Base-by-base conservation (phyloP, 2,797 vertebrate species). In the Rhynchonycteris naso region DNA sequence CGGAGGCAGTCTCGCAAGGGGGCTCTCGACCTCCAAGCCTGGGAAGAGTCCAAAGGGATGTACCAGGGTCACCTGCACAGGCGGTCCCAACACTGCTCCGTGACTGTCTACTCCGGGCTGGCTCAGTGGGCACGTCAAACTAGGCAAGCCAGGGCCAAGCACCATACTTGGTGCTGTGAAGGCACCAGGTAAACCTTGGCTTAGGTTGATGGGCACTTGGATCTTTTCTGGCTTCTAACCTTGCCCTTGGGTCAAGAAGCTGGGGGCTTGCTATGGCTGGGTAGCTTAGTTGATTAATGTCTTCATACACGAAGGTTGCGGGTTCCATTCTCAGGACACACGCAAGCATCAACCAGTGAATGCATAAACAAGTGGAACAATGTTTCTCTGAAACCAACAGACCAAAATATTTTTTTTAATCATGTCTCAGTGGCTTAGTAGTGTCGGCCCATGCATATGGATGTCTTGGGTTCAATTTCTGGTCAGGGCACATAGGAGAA, bases 11-110 rank as follows among this genome's bases (percentile, higher is more conserved):
- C n/a, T n/a, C 4, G 0, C 21, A 24, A n/a, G 52, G 15, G 75
- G 30, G 22, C n/a, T 14, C n/a, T 68, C 43, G 15, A 61, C 16
- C 15, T 13, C n/a, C 11, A 8, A 61, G 16, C 63, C 74, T 58
- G 74, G 43, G 30, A 52, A 78, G 26, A 43, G 43, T 18, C 26
- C 30, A 15, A n/a, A 16, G 61, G n/a, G 8, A 30, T 5, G 1
- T 0, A 15, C 65, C 11, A 2, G 65, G 30, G 38, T 18, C 47
- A 11, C 38, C 8, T 4, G 33, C 11, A 2, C 52, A 1, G 24
- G 50, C 6, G 14, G 2, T 56, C 26, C 6, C 18, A 1, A 1
- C 0, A 1, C 76, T 61, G 61, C 43, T 28, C 43, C 21, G 26
- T 2, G 26, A 33, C 26, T 22, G 7, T 19, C 43, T 1, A 1